Conservation (phyloP, 2,888 invertebrate species). For the Zhuqinia jingwanae region DNA sequence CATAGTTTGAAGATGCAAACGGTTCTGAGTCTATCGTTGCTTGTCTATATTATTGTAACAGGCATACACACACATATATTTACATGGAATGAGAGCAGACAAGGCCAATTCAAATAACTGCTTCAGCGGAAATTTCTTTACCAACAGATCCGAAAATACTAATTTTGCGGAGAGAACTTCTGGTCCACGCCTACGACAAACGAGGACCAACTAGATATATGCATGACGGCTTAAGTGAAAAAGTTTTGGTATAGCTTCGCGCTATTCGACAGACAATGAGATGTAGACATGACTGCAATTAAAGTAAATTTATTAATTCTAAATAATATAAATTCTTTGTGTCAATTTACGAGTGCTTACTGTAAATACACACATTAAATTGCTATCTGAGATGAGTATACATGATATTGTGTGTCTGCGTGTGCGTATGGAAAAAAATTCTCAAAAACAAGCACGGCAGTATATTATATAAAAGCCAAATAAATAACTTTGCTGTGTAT, state of each 20-base stretch:
- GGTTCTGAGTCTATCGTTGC: too few relatives aligned
- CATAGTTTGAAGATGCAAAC: too few relatives aligned
- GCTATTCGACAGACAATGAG: slow-evolving; percentile 32
- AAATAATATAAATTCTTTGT: slow-evolving; percentile 8
- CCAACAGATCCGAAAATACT: not conserved
- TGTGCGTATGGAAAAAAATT: not conserved
- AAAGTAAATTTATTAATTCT: slow-evolving; percentile 24
- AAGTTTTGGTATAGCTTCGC: not conserved
- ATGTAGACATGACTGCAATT: slow-evolving; percentile 19
- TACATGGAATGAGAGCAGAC: not conserved
- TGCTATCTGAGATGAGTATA: not conserved
- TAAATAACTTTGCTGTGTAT: too few relatives aligned
- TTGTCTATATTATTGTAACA: too few relatives aligned
- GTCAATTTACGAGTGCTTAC: not conserved
- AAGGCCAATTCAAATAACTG: not conserved
- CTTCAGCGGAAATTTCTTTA: not conserved
- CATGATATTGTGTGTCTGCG: too few relatives aligned
- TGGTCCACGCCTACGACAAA: not conserved
- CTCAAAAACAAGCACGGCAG: not conserved
- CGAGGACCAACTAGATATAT: not conserved
- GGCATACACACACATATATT: too few relatives aligned
- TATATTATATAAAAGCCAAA: too few relatives aligned
- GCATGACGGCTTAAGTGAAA: not conserved
- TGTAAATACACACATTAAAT: not conserved
- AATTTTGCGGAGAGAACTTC: not conserved